phyloP scores from a whole-genome alignment of 1,140 invertebrate genomes.

The Pararge aegeria region DNA sequence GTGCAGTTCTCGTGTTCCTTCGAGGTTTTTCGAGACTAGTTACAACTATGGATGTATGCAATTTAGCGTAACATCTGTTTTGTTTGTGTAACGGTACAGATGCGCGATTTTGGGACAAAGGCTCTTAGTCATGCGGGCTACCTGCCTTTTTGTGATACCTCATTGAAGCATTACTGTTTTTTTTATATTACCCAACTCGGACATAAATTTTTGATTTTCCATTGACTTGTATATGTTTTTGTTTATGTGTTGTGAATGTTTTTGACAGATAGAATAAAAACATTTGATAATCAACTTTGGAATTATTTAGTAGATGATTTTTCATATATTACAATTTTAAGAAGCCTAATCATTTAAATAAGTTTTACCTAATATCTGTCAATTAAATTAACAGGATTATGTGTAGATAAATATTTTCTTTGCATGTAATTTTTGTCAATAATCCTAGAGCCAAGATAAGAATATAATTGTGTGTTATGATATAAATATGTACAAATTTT shows the following conservation, averaged over 20 bases:
- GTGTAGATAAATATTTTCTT: too few relatives aligned
- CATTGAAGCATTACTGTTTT: slow-evolving; percentile 6
- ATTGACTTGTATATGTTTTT: not conserved
- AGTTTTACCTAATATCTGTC: too few relatives aligned
- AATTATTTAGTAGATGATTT: too few relatives aligned
- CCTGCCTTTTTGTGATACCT: slow-evolving; percentile 57
- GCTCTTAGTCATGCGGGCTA: slow-evolving; percentile 64
- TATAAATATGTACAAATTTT: too few relatives aligned
- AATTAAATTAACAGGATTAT: too few relatives aligned
- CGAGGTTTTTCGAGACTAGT: slow-evolving; percentile 33
- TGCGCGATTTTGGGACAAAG: slow-evolving; percentile 71
- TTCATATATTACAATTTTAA: too few relatives aligned
- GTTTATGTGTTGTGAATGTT: not conserved
- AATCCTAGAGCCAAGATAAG: too few relatives aligned
- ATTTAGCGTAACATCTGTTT: slow-evolving; percentile 57
- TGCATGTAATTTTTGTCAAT: too few relatives aligned
- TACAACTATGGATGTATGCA: slow-evolving; percentile 50
- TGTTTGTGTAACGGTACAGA: slow-evolving; percentile 71
- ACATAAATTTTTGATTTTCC: not conserved
- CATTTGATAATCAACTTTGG: too few relatives aligned
- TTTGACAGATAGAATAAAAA: not conserved
- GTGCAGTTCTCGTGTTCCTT: slow-evolving; percentile 28
- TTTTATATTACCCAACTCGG: slow-evolving; percentile 4
- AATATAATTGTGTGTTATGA: too few relatives aligned
- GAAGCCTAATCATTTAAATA: too few relatives aligned